Evolutionary conservation across 2,797 vertebrate genomes (phyloP).

Genomic region (Rhynchonycteris naso): DNA sequence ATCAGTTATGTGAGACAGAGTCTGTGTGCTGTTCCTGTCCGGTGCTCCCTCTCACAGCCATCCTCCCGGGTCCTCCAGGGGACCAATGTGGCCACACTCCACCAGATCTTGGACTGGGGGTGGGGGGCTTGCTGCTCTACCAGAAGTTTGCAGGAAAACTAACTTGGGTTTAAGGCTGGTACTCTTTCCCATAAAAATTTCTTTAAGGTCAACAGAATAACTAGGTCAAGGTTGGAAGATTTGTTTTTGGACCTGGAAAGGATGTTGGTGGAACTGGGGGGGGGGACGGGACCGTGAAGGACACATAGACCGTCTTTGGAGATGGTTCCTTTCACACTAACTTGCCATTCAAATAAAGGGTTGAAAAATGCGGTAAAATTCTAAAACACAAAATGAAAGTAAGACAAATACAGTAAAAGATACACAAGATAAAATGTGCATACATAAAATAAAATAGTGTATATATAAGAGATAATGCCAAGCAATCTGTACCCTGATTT

Average conservation of each 20-base stretch:
- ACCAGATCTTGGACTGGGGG: no score
- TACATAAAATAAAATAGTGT: neutral
- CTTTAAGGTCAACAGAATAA: neutral
- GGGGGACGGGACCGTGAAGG: neutral
- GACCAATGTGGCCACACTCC: neutral
- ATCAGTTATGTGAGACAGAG: rapidly evolving
- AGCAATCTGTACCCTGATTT: neutral
- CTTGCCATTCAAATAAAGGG: neutral
- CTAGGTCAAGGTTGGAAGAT: neutral
- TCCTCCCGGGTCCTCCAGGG: neutral
- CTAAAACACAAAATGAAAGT: neutral
- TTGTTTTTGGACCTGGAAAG: neutral
- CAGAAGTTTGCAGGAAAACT: neutral
- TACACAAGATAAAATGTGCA: neutral
- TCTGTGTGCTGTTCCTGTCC: rapidly evolving
- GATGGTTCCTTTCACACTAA: neutral
- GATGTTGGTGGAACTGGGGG: neutral
- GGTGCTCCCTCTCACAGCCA: neutral
- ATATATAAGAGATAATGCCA: neutral
- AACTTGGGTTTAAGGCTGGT: neutral
- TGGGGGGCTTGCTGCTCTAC: neutral
- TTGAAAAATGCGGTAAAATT: neutral
- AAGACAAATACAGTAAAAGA: neutral
- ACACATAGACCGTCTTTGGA: neutral
- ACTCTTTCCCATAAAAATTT: neutral